Percentiles rank a stretch among this genome's conserved stretches.
These are phyloP conservation scores for Epizoanthus scotinus DNA, from an alignment of 92 coral and sea anemone species.

Conservation along the genomic window DNA sequence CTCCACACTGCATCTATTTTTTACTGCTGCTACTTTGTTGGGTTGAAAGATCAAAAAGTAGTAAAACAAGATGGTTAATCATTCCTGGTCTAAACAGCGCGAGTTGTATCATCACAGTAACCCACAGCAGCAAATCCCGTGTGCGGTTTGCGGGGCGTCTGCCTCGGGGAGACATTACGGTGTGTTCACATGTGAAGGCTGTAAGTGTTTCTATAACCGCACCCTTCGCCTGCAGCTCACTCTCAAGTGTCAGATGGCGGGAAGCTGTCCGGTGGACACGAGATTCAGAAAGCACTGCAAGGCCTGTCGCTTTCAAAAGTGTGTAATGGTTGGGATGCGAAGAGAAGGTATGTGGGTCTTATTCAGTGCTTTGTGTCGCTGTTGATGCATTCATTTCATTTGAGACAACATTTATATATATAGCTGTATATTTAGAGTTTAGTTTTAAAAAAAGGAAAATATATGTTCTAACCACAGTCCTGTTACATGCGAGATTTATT, in stretches of 20 bases:
- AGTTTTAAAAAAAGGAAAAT: no score
- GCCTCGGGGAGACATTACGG: slow-evolving; percentile 30
- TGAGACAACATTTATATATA: no score
- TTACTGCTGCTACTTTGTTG: background rate
- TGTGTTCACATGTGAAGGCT: slow-evolving; percentile 31
- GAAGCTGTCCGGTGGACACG: slow-evolving; percentile 8
- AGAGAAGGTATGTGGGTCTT: background rate
- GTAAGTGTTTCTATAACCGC: slow-evolving; percentile 26
- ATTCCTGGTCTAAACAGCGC: slow-evolving; percentile 3
- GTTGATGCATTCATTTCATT: background rate
- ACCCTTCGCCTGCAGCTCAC: background rate
- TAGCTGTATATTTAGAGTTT: no score
- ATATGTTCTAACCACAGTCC: no score
- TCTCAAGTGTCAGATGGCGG: slow-evolving; percentile 9
- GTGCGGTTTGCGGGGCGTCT: slow-evolving; percentile 14
- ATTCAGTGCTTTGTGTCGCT: background rate
- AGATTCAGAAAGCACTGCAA: slow-evolving; percentile 1
- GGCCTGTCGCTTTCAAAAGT: slow-evolving; percentile 33
- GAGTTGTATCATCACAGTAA: background rate
- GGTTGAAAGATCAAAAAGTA: background rate
- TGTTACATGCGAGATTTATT: no score
- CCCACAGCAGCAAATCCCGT: slow-evolving; percentile 6
- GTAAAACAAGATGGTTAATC: background rate
- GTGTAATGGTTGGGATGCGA: slow-evolving; percentile 23
- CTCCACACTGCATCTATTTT: background rate